phyloP scores from a whole-genome alignment of 53 echinoderm and acorn worm species.

The Actinopyga echinites region DNA sequence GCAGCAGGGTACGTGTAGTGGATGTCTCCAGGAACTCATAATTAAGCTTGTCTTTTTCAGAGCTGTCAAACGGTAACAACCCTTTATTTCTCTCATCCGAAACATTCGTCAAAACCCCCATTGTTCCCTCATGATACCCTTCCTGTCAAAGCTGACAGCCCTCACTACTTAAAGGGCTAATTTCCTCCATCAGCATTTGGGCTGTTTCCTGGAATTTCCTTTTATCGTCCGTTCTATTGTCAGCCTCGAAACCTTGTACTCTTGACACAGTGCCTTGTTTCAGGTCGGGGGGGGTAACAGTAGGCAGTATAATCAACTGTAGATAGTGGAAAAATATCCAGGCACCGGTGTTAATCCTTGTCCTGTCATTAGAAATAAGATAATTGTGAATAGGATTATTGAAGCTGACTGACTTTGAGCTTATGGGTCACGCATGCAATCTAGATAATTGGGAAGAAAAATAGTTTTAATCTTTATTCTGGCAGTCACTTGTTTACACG shows the following conservation, averaged over 20 bases:
- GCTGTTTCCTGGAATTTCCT: constrained; percentile 30
- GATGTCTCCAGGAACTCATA: constrained; percentile 12
- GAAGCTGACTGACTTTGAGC: too few species aligned
- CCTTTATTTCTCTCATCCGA: constrained; percentile 30
- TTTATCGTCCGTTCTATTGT: constrained; percentile 14
- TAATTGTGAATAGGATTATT: too few species aligned
- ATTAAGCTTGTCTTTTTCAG: constrained; percentile 15
- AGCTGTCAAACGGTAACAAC: constrained; percentile 34
- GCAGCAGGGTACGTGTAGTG: background rate
- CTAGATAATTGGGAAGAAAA: too few species aligned
- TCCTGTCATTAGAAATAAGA: too few species aligned
- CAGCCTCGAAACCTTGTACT: background rate
- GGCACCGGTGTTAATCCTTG: too few species aligned
- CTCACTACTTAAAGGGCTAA: background rate
- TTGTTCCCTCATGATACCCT: constrained; percentile 12
- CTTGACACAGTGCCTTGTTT: background rate
- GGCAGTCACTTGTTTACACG: too few species aligned
- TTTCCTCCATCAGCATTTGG: constrained; percentile 11
- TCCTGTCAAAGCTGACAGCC: background rate
- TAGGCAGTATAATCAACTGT: too few species aligned
- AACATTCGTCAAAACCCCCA: constrained; percentile 19
- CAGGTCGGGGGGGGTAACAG: too few species aligned
- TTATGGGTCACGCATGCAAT: too few species aligned
- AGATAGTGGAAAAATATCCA: too few species aligned
- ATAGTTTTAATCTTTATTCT: too few species aligned